Conservation (phyloP, 2,888 invertebrate species). For the Branchellion lobata region DNA sequence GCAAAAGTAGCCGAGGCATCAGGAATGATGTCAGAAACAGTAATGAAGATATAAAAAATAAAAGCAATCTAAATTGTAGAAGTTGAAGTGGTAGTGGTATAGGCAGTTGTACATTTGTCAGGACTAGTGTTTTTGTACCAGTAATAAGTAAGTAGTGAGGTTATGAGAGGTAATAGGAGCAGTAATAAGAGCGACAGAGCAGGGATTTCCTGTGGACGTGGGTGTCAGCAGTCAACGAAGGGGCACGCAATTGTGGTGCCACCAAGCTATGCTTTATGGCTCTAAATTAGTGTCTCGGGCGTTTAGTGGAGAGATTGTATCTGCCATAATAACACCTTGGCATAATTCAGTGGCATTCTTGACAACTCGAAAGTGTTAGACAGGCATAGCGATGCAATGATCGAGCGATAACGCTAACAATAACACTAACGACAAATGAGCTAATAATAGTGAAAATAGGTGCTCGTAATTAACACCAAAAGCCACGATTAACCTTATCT, state of each 20-base stretch:
- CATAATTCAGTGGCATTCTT: no score
- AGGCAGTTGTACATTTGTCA: background rate
- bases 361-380: no score
- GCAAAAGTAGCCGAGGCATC: background rate
- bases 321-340: no score
- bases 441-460: background rate
- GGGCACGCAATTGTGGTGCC: background rate
- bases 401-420: no score
- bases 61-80: background rate
- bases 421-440: background rate
- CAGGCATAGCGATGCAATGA: no score
- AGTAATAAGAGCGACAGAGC: no score
- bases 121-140: background rate
- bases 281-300: background rate
- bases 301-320: no score
- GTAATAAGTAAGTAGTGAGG: no score
- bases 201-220: background rate
- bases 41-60: background rate
- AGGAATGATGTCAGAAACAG: background rate
- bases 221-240: conserved; percentile 1
- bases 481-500: conserved; percentile 14
- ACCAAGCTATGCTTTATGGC: background rate
- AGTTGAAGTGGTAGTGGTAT: background rate
- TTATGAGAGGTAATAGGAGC: no score
- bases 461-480: conserved; percentile 16